phyloP scores from a whole-genome alignment of 2,797 vertebrate species.

The Poecile montanus region DNA sequence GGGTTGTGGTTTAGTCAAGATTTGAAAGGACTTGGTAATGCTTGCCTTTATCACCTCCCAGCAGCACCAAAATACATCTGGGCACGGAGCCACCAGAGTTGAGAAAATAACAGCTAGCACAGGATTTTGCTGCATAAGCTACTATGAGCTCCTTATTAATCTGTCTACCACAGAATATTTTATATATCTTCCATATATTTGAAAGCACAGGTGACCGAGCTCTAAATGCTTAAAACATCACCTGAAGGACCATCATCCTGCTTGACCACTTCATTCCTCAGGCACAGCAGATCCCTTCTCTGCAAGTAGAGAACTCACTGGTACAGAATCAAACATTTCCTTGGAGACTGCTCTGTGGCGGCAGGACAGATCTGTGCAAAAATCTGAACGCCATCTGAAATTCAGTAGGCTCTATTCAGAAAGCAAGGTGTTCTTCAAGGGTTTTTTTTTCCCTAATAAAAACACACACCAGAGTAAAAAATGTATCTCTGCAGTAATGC shows the following conservation, averaged over 20 bases:
- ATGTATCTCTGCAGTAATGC: accelerated
- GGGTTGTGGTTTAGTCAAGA: constrained; percentile 22
- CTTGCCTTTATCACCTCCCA: constrained; percentile 60
- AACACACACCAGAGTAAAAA: neutral
- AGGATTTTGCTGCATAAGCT: constrained; percentile 43
- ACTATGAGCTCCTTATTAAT: constrained; percentile 1
- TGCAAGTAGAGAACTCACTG: neutral
- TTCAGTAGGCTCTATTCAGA: neutral
- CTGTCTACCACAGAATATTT: neutral
- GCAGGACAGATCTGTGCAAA: neutral
- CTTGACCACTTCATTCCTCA: neutral
- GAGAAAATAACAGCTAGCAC: constrained; percentile 37
- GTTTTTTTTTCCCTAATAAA: neutral
- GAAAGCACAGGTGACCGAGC: neutral
- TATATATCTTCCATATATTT: neutral
- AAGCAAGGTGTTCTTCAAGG: neutral
- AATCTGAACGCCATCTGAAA: neutral
- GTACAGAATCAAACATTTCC: neutral
- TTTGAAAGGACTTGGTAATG: constrained; percentile 41
- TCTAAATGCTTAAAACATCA: neutral
- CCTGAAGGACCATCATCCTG: neutral
- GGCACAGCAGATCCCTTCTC: neutral
- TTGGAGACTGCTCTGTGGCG: neutral
- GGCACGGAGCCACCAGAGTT: constrained; percentile 45
- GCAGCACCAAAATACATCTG: constrained; percentile 53